Conservation (phyloP, 2,797 vertebrate species). For the Acipenser transmontanus region DNA sequence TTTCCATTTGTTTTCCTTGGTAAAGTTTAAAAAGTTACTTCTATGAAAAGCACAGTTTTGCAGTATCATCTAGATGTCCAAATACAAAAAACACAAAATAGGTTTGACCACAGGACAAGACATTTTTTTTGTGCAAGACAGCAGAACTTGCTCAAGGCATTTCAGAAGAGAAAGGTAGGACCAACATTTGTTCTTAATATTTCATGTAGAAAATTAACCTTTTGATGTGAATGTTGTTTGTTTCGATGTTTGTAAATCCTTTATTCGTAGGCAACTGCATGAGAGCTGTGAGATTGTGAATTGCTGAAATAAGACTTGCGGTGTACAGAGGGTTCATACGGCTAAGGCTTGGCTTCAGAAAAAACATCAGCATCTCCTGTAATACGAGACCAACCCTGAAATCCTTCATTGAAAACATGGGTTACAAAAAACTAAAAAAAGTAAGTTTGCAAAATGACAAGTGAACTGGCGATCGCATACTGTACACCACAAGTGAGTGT, state of each 20-base stretch:
- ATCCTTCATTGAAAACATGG: too few species aligned
- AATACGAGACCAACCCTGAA: too few species aligned
- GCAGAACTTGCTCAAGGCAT: slow-evolving; percentile 46
- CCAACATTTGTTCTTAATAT: slow-evolving; percentile 45
- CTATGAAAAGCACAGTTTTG: slow-evolving; percentile 71
- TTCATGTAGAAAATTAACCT: slow-evolving; percentile 40
- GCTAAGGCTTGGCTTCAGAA: too few species aligned
- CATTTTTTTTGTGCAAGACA: slow-evolving; percentile 44
- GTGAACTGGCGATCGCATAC: too few species aligned
- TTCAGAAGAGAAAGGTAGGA: slow-evolving; percentile 51
- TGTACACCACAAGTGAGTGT: too few species aligned
- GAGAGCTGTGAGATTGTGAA: too few species aligned
- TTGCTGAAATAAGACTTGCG: too few species aligned
- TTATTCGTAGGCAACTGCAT: too few species aligned
- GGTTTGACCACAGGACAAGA: slow-evolving; percentile 64
- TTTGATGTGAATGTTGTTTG: slow-evolving; percentile 52
- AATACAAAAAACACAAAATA: slow-evolving; percentile 54
- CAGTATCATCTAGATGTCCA: slow-evolving; percentile 64
- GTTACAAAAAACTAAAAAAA: too few species aligned
- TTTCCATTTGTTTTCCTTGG: slow-evolving; percentile 35
- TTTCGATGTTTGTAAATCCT: neutral
- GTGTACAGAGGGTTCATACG: too few species aligned
- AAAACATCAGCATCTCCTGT: too few species aligned
- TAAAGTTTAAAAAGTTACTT: slow-evolving; percentile 49
- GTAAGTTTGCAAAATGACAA: too few species aligned